Percentiles rank a stretch among this genome's conserved stretches.
phyloP scores from a whole-genome alignment of 2,113 vertebrate species.

The Sphyrna mokarran region DNA sequence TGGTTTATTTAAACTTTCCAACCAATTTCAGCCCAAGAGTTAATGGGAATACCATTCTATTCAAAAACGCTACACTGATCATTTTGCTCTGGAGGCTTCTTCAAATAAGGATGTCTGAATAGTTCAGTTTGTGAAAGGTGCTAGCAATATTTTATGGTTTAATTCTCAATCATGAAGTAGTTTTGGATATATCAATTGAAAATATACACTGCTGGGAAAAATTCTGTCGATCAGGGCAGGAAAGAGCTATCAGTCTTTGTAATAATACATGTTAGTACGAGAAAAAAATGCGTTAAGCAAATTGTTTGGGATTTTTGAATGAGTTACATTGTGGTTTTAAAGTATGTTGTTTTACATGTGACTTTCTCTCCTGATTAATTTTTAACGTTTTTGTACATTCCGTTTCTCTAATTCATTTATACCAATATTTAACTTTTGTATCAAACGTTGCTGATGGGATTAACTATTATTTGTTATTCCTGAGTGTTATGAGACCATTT shows the following conservation, averaged over 20 bases:
- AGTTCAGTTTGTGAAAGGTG: constrained; percentile 1
- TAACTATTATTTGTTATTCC: not conserved
- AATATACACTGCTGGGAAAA: not conserved
- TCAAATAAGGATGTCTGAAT: not conserved
- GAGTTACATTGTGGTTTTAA: not conserved
- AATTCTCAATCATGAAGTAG: not conserved
- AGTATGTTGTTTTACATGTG: not conserved
- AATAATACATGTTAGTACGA: not conserved
- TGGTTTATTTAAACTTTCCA: not conserved
- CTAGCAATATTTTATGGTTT: not conserved
- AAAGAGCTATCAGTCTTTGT: not conserved
- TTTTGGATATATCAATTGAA: not conserved
- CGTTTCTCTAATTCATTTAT: not conserved
- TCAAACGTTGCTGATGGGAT: not conserved
- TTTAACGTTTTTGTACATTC: not conserved
- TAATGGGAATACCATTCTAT: not conserved
- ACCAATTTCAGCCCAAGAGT: not conserved
- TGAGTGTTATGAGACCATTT: not conserved
- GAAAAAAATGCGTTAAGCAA: not conserved
- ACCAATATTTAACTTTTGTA: constrained; percentile 1
- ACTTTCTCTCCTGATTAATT: not conserved
- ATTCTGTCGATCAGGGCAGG: not conserved
- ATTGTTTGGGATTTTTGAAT: not conserved
- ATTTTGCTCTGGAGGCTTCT: not conserved
- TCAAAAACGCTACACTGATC: not conserved